phyloP scores from a whole-genome alignment of 2,797 vertebrate genomes.

The Phalloptychus januarius region DNA sequence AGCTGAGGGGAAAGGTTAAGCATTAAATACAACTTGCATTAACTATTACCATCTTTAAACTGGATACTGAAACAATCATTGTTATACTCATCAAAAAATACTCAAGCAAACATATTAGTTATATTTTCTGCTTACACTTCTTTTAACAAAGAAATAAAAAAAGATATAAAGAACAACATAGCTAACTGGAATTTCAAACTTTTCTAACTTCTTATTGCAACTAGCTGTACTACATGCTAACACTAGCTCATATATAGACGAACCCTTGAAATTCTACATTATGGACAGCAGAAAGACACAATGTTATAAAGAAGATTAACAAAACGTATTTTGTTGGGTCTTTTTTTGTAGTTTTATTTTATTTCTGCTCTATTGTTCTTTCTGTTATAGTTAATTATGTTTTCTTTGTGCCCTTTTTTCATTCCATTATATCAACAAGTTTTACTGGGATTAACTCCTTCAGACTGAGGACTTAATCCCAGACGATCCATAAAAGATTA shows the following conservation, averaged over 20 bases:
- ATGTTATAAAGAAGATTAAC: neutral
- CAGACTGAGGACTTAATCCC: slow-evolving; percentile 67
- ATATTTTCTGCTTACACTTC: neutral
- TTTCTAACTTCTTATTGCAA: neutral
- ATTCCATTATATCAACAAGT: neutral
- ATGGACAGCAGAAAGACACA: neutral
- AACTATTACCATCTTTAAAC: neutral
- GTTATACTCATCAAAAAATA: neutral
- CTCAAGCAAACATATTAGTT: neutral
- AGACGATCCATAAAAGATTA: slow-evolving; percentile 70
- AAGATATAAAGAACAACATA: neutral
- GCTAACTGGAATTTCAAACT: too few species aligned
- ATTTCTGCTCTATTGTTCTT: too few species aligned
- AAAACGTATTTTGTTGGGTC: neutral
- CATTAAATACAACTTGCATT: neutral
- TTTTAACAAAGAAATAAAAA: neutral
- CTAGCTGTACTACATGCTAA: neutral
- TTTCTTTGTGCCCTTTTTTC: neutral
- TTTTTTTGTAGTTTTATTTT: neutral
- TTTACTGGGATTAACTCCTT: too few species aligned
- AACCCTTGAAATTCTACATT: neutral
- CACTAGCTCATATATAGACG: neutral
- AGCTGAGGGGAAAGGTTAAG: neutral
- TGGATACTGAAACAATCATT: neutral
- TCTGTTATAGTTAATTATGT: neutral